Percentiles rank a stretch among this genome's conserved stretches.
Conservation (phyloP, 2,113 vertebrate genomes). For the Pomatostomus ruficeps region DNA sequence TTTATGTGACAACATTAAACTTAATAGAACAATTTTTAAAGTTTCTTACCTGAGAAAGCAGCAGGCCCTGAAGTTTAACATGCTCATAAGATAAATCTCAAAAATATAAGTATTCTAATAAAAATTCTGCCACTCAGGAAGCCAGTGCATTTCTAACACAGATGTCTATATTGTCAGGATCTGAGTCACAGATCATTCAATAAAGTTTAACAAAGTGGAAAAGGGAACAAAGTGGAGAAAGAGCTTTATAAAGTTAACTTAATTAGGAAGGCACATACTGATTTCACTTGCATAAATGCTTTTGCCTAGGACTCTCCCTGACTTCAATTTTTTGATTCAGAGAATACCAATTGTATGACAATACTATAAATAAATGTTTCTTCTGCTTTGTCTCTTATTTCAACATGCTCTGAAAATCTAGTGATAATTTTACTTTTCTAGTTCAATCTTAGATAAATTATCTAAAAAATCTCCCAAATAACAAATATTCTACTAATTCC, state of each 20-base stretch:
- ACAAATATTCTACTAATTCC: not conserved
- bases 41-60: not conserved
- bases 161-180: not conserved
- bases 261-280: not conserved
- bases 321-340: not conserved
- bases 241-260: not conserved
- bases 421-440: not conserved
- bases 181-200: not conserved
- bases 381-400: not conserved
- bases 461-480: not conserved
- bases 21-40: not conserved
- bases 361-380: not conserved
- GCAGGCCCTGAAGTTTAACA: not conserved
- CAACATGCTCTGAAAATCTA: not conserved
- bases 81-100: not conserved
- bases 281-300: not conserved
- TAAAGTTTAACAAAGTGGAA: not conserved
- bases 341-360: not conserved
- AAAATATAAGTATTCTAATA: not conserved
- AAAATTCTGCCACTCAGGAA: not conserved
- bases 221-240: not conserved
- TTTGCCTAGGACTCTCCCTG: not conserved
- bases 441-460: not conserved
- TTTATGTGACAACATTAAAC: not conserved
- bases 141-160: not conserved